Conservation (phyloP, 2,113 vertebrate species). For the Sorex fumeus region DNA sequence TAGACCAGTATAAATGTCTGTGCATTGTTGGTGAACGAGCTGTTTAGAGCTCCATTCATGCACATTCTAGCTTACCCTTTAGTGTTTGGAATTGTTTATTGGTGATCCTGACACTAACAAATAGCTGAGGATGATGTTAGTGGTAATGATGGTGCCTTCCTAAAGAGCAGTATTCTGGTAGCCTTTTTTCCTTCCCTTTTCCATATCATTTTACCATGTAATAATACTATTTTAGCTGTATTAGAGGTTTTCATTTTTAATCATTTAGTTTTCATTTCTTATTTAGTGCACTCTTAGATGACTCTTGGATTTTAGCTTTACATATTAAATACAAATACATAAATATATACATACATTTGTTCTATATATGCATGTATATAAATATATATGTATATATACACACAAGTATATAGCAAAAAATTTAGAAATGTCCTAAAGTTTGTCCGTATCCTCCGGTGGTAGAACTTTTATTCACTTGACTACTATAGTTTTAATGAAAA, state of each 20-base stretch:
- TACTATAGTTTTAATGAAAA: background rate
- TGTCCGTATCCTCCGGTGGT: background rate
- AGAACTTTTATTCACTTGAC: background rate
- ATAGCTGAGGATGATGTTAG: background rate
- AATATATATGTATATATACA: background rate
- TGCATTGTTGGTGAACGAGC: background rate
- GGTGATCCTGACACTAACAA: background rate
- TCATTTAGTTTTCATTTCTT: background rate
- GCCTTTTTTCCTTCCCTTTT: background rate
- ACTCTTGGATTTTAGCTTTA: background rate
- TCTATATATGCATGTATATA: too few species aligned
- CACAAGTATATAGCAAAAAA: background rate
- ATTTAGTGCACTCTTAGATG: background rate
- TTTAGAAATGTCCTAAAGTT: background rate
- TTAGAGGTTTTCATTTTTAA: background rate
- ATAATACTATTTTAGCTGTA: background rate
- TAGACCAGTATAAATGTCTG: background rate
- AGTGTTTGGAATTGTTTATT: conserved; percentile 18
- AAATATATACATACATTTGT: too few species aligned
- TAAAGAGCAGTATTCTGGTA: background rate
- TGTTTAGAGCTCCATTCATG: background rate
- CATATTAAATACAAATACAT: too few species aligned
- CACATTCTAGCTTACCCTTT: background rate
- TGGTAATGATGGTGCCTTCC: background rate
- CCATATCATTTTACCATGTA: background rate